Conservation (phyloP, 2,888 invertebrate species). For the Drosophila nigricruria region DNA sequence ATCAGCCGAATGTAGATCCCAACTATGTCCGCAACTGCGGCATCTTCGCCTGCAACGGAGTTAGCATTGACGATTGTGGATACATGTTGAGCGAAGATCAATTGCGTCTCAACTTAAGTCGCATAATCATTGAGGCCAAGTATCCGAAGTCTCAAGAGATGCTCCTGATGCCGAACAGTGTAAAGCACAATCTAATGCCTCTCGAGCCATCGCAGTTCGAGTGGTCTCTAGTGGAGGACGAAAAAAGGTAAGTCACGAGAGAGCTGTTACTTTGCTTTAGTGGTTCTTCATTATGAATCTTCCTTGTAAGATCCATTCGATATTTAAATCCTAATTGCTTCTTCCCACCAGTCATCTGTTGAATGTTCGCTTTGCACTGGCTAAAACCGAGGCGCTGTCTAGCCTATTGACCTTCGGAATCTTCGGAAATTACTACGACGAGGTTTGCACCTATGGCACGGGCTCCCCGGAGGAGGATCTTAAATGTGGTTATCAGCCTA, state of each 20-base stretch:
- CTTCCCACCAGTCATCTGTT: slow-evolving; percentile 20
- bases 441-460: slow-evolving; percentile 53
- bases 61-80: slow-evolving; percentile 71
- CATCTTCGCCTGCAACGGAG: slow-evolving; percentile 85
- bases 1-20: slow-evolving; percentile 81
- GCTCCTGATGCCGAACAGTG: slow-evolving; percentile 76
- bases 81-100: slow-evolving; percentile 36
- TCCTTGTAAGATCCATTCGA: too few relatives aligned
- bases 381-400: slow-evolving; percentile 29
- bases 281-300: too few relatives aligned
- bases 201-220: slow-evolving; percentile 70
- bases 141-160: slow-evolving; percentile 62
- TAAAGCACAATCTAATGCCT: slow-evolving; percentile 70
- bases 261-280: too few relatives aligned
- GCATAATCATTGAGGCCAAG: slow-evolving; percentile 59
- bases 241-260: slow-evolving; percentile 19
- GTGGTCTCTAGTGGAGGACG: slow-evolving; percentile 57
- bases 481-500: slow-evolving; percentile 44
- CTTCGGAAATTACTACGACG: slow-evolving; percentile 80
- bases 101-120: slow-evolving; percentile 58
- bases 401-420: slow-evolving; percentile 74
- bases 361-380: slow-evolving; percentile 50
- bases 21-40: slow-evolving; percentile 86
- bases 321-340: neutral
- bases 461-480: slow-evolving; percentile 36